Conservation (phyloP, 2,888 invertebrate species). For the Gibbula magus region DNA sequence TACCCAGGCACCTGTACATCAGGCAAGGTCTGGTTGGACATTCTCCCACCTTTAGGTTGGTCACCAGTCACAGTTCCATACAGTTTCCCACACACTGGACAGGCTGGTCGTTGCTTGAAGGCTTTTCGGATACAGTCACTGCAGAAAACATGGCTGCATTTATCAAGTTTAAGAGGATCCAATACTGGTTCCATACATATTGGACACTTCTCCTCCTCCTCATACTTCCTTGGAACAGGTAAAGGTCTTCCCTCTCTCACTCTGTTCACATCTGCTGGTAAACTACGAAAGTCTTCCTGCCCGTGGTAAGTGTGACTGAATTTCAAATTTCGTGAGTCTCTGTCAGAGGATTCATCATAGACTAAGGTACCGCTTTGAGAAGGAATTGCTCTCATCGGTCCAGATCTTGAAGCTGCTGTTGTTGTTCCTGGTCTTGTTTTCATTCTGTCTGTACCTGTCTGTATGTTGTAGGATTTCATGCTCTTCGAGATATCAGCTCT, state of each 20-base stretch:
- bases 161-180: conserved; percentile 45
- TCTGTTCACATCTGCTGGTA: neutral
- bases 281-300: neutral
- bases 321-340: neutral
- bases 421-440: neutral
- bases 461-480: too few relatives aligned
- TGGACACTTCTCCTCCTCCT: conserved; percentile 38
- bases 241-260: too few relatives aligned
- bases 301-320: neutral
- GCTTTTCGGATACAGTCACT: conserved; percentile 36
- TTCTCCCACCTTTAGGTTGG: conserved; percentile 47
- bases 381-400: neutral
- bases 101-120: conserved; percentile 40
- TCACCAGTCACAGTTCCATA: conserved; percentile 47
- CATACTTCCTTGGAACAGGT: neutral
- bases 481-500: too few relatives aligned
- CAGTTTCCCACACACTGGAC: conserved; percentile 76
- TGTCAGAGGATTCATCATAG: too few relatives aligned
- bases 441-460: too few relatives aligned
- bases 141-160: conserved; percentile 49
- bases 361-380: too few relatives aligned
- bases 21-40: conserved; percentile 19
- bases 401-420: neutral
- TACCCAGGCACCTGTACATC: conserved; percentile 41
- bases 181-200: conserved; percentile 50